Conservation (phyloP, 2,888 invertebrate genomes). For the Drosophila neotestacea region DNA sequence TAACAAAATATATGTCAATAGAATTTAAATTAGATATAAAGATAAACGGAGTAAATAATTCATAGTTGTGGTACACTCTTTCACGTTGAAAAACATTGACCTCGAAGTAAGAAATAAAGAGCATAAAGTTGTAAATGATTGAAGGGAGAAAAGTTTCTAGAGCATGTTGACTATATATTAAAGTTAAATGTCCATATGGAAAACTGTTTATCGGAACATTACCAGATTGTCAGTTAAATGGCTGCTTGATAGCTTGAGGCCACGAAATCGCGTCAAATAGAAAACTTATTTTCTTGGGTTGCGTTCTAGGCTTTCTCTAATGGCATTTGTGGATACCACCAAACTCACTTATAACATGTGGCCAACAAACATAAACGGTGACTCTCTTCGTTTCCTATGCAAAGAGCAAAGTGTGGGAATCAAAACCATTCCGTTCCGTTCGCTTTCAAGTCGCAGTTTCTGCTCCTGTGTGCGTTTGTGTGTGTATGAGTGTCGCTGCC, state of each 20-base stretch:
- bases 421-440: constrained; percentile 62
- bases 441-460: constrained; percentile 27
- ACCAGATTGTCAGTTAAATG: constrained; percentile 59
- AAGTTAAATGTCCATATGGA: background rate
- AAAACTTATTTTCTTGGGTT: constrained; percentile 42
- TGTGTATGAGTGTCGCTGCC: constrained; percentile 47
- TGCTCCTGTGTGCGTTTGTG: constrained; percentile 10
- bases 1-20: no score
- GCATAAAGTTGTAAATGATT: background rate
- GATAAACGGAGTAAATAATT: no score
- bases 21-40: no score
- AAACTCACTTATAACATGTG: constrained; percentile 47
- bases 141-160: background rate
- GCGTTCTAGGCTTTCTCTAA: constrained; percentile 26
- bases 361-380: constrained; percentile 28
- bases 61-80: no score
- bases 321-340: constrained; percentile 42
- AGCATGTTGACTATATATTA: background rate
- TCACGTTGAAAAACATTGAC: no score
- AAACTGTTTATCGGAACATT: constrained; percentile 13
- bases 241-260: constrained; percentile 7
- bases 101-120: background rate
- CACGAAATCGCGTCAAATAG: constrained; percentile 15
- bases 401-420: constrained; percentile 48
- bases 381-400: constrained; percentile 14